Base-by-base conservation (phyloP, 2,113 vertebrate species). In the Sigmodon hispidus region DNA sequence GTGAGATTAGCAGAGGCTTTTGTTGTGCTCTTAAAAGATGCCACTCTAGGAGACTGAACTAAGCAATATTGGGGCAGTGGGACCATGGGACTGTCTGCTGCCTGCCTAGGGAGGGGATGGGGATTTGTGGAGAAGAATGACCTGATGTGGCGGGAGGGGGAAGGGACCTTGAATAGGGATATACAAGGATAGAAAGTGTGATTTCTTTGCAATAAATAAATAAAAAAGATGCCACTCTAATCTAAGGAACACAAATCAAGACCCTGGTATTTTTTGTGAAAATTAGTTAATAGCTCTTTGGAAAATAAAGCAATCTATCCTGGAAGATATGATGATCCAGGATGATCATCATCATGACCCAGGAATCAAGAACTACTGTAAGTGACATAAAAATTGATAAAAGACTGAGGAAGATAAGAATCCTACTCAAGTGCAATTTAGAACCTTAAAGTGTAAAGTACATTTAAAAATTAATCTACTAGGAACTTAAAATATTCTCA, bases 391-490 rank as follows among this genome's bases (percentile, higher is more conserved):
- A 40, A 93, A 19, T 96, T 81, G 52, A 91, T 40, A 84, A 52
- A 94, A n/a, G 59, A 93, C 57, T 70, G 92, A 72, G 72, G 84
- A 81, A 52, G 50, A 83, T 31, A 76, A 59, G n/a, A 87, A 90
- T 94, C 90, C 90, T 91, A 93, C 92, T 92, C 52, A 80, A 89
- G 31, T 85, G 22, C 73, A 34, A 96, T 90, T 96, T 94, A 91
- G 94, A 93, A 52, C 29, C 55, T 21, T 89, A 93, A 96, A 55
- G 69, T 95, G 52, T 87, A 93, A 96, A 94, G 19, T 87, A 87
- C 55, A 97, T 81, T 97, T 90, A 92, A 96, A 96, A 67, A 67
- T 96, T 98, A 97, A 96, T 86, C 96, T 73, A 93, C 48, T 93
- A 94, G n/a, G 85, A 96, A 93, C 80, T 92, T 77, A 86, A 95